Base-by-base conservation (phyloP, 2,113 vertebrate genomes). In the Microcebus lehilahytsara region DNA sequence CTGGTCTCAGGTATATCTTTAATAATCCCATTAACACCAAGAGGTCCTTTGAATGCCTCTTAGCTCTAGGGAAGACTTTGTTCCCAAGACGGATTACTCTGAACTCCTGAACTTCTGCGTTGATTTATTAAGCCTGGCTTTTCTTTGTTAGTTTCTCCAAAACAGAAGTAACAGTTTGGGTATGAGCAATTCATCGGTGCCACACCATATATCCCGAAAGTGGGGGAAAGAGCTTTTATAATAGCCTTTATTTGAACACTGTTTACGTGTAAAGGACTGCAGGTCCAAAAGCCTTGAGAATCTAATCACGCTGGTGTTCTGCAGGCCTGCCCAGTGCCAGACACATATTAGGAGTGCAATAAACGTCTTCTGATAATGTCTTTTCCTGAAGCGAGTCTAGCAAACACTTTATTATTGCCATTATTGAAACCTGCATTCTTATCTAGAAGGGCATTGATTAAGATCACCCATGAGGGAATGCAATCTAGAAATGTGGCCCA, bases 1-100 rank as follows among this genome's bases (percentile, higher is more conserved):
- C 96, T 64, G 72, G 95, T 77, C 90, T 37, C 92, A 93, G 97
- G 93, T 96, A 75, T n/a, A 96, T 71, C 96, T 95, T 87, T 67
- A 91, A 89, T 69, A 93, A 95, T 95, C 95, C 84, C 62, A 34
- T 93, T 83, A 91, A 49, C 75, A 77, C 83, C 23, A 0, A 22
- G 85, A 46, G 89, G 40, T 13, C 96, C 67, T 92, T 51, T 71
- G 95, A 96, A 79, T 17, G 93, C 53, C 75, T 64, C 60, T 46
- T n/a, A 25, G 81, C 93, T 91, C 77, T 1, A 23, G 79, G 85
- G 66, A 83, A 86, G 95, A 91, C 96, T 95, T 97, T 91, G 95
- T 91, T 95, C 91, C 94, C 85, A 66, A 91, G 96, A 93, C 85
- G 71, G 69, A 94, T 91, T 46, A 56, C 77, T 42, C 93, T 89